Percentiles rank a stretch among this genome's conserved stretches.
Evolutionary conservation across 2,113 vertebrate genomes (phyloP).

Genomic region (Alces alces): DNA sequence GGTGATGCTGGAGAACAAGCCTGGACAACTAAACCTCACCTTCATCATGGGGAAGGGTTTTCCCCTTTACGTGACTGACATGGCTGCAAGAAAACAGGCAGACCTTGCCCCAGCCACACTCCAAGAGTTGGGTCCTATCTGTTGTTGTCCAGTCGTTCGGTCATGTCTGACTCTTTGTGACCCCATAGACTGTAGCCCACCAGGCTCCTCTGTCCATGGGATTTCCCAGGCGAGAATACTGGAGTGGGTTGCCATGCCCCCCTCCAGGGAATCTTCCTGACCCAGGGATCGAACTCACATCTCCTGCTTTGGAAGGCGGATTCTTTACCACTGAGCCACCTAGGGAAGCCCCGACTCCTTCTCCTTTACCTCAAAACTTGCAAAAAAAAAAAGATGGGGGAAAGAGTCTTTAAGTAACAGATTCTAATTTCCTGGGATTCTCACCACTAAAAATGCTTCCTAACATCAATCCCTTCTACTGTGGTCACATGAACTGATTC

Average conservation of each 20-base stretch:
- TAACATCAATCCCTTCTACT: neutral
- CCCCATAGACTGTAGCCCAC: neutral
- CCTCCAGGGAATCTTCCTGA: neutral
- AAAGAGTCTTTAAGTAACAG: neutral
- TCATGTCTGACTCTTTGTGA: neutral
- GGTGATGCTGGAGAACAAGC: neutral
- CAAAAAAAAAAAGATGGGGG: neutral
- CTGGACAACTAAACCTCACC: neutral
- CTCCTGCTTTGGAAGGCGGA: neutral
- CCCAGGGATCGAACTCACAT: neutral
- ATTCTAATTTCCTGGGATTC: neutral
- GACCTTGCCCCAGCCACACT: neutral
- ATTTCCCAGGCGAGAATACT: neutral
- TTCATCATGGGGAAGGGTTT: neutral
- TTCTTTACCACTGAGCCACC: neutral
- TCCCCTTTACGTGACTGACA: neutral
- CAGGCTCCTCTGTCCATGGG: neutral
- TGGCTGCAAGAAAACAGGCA: neutral
- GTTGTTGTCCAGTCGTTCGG: neutral
- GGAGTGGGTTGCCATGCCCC: neutral
- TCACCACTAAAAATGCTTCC: constrained; percentile 6
- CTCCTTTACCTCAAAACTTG: neutral
- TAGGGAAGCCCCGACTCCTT: neutral
- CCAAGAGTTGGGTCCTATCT: neutral
- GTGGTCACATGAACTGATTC: neutral